A percentile compares a stretch with the other conserved stretches of the same genome.
Evolutionary conservation across 2,113 vertebrate species (phyloP).

Genomic region (Xenopus borealis): DNA sequence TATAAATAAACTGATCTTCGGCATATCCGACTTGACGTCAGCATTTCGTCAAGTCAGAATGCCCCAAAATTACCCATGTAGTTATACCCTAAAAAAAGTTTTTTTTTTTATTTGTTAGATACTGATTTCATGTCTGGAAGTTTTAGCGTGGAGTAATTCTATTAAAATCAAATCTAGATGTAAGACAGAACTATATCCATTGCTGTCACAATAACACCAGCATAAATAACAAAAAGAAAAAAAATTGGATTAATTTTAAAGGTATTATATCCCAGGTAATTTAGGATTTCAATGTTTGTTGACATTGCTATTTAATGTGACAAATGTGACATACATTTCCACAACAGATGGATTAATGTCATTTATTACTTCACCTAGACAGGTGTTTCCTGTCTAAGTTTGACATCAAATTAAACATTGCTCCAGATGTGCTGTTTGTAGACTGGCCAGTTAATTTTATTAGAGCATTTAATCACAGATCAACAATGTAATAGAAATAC

Average conservation of each 20-base stretch:
- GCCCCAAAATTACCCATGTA: no score
- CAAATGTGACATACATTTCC: conserved; percentile 82
- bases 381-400: conserved; percentile 96
- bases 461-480: conserved; percentile 77
- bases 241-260: conserved; percentile 85
- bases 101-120: conserved; percentile 77
- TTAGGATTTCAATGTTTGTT: conserved; percentile 84
- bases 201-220: conserved; percentile 74
- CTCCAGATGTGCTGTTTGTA: conserved; percentile 88
- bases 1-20: no score
- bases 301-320: conserved; percentile 88
- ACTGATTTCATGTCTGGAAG: conserved; percentile 83
- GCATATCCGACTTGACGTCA: no score
- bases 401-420: conserved; percentile 95
- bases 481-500: conserved; percentile 63
- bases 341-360: conserved; percentile 91
- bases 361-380: conserved; percentile 88
- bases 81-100: conserved; percentile 50
- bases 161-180: conserved; percentile 60
- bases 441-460: conserved; percentile 74
- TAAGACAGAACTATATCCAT: conserved; percentile 74
- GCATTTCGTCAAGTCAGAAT: no score
- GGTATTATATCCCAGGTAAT: conserved; percentile 78
- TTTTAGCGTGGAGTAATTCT: conserved; percentile 69
- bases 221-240: conserved; percentile 72